phyloP scores from a whole-genome alignment of 2,113 vertebrate species.

The Ifrita kowaldi region DNA sequence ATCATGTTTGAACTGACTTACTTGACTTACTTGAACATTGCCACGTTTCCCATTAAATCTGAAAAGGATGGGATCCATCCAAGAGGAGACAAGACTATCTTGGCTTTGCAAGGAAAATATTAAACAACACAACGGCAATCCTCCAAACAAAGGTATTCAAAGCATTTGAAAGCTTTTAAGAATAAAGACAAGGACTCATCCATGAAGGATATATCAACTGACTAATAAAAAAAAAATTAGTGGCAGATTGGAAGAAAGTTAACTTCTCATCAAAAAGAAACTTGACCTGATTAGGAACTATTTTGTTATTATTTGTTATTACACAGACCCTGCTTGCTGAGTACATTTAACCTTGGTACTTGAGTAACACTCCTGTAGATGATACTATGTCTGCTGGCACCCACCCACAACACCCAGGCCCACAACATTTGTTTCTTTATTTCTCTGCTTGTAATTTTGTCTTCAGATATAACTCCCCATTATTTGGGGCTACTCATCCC shows the following conservation, averaged over 20 bases:
- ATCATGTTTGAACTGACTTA: not conserved
- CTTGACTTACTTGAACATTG: not conserved
- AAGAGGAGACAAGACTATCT: not conserved
- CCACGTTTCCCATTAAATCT: not conserved
- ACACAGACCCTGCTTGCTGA: not conserved
- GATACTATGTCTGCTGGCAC: not conserved
- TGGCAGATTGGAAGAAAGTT: not conserved
- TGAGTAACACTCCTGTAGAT: not conserved
- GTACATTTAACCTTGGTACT: not conserved
- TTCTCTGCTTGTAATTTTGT: not conserved
- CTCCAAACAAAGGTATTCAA: not conserved
- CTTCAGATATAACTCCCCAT: not conserved
- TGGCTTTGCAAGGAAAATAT: not conserved
- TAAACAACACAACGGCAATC: not conserved
- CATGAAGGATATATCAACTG: not conserved
- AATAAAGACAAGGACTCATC: not conserved
- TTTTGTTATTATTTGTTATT: not conserved
- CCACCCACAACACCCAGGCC: not conserved
- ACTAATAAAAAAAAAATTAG: not conserved
- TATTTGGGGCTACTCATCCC: not conserved
- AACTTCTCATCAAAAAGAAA: not conserved
- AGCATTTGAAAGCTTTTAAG: not conserved
- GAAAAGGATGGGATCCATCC: not conserved
- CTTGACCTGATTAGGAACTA: not conserved
- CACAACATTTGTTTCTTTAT: not conserved